These are phyloP conservation scores for Cataglyphis albicans DNA, from an alignment of 2,888 invertebrate species.

Conservation along the genomic window DNA sequence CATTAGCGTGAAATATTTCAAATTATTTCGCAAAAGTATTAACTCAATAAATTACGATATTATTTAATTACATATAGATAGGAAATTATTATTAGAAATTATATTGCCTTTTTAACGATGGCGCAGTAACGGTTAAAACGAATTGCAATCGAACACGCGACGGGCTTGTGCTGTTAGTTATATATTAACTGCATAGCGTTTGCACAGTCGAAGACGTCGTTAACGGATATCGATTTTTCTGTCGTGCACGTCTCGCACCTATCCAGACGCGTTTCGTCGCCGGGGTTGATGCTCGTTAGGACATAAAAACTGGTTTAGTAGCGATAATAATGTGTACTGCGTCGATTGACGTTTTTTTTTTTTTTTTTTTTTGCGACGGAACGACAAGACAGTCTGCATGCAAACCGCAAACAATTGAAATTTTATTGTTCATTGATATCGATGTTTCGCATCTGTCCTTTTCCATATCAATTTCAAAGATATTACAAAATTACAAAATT, in stretches of 20 bases:
- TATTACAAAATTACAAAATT: no score
- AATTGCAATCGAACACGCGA: constrained; percentile 9
- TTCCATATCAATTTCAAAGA: background rate
- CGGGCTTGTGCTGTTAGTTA: constrained; percentile 32
- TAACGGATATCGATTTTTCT: constrained; percentile 66
- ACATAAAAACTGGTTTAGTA: constrained; percentile 65
- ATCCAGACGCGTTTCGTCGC: constrained; percentile 47
- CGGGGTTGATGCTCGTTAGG: constrained; percentile 67
- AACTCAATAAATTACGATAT: background rate
- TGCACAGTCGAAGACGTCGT: constrained; percentile 57
- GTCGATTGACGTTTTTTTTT: constrained; percentile 32
- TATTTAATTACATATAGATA: background rate
- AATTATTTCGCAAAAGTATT: background rate
- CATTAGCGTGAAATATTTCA: background rate
- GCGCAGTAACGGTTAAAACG: background rate
- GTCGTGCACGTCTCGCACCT: constrained; percentile 52
- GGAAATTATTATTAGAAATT: background rate
- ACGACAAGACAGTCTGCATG: background rate
- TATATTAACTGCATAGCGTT: background rate
- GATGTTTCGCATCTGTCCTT: background rate
- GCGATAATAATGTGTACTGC: constrained; percentile 68
- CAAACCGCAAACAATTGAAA: background rate
- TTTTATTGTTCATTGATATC: constrained; percentile 11
- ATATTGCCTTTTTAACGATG: background rate
- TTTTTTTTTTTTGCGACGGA: background rate